Percentiles rank a stretch among this genome's conserved stretches.
Evolutionary conservation across 2,888 invertebrate species (phyloP).

Genomic region (Erebia ligea): DNA sequence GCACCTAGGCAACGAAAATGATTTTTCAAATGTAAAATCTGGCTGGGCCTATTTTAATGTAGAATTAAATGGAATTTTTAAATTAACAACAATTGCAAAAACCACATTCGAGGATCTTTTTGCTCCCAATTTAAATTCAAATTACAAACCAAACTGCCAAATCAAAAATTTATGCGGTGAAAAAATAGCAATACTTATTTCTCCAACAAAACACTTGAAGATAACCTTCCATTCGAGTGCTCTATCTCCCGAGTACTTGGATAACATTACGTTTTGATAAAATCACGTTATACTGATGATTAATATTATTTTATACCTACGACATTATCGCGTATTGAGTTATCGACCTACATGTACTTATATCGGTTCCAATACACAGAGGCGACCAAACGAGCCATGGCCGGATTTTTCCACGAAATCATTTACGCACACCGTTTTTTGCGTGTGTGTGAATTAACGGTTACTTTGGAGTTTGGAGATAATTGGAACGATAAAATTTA

Average conservation of each 20-base stretch:
- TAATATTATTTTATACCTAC: constrained; percentile 1
- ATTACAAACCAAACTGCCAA: too few relatives aligned
- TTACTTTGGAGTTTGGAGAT: constrained; percentile 18
- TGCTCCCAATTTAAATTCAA: too few relatives aligned
- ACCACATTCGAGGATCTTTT: too few relatives aligned
- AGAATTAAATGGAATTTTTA: too few relatives aligned
- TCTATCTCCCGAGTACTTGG: background rate
- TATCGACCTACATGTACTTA: constrained; percentile 26
- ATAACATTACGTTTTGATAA: constrained; percentile 21
- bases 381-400: constrained; percentile 12
- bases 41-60: background rate
- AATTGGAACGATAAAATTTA: constrained; percentile 18
- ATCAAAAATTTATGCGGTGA: background rate
- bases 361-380: constrained; percentile 27
- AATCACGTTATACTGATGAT: background rate
- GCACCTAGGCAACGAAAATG: background rate
- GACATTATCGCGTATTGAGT: constrained; percentile 20
- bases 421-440: constrained; percentile 14
- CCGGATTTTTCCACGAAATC: constrained; percentile 22
- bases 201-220: constrained; percentile 7
- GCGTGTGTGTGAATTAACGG: constrained; percentile 9
- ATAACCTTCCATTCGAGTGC: constrained; percentile 21
- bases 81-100: too few relatives aligned
- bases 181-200: constrained; percentile 17
- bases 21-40: background rate